Percentiles rank a stretch among this genome's conserved stretches.
Evolutionary conservation across 92 coral and sea anemone genomes (phyloP).

Genomic region (Phenganax stokvisi): DNA sequence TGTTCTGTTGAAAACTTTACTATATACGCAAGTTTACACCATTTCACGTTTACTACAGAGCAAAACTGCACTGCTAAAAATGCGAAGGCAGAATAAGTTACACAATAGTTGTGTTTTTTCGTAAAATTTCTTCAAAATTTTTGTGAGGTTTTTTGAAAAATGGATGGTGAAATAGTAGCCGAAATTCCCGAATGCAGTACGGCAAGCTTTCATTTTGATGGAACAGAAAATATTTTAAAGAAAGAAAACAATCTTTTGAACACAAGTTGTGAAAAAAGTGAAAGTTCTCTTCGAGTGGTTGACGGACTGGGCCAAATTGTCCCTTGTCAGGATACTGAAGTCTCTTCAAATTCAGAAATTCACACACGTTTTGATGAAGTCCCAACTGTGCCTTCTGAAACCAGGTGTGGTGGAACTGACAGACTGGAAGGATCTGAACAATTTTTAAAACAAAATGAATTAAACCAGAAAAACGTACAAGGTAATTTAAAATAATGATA

Average conservation of each 20-base stretch:
- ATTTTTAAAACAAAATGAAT: background rate
- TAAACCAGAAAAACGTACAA: background rate
- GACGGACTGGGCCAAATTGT: constrained; percentile 10
- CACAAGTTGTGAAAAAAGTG: background rate
- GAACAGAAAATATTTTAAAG: background rate
- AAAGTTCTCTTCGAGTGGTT: background rate
- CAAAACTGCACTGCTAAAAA: background rate
- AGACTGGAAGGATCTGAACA: background rate
- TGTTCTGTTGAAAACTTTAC: background rate
- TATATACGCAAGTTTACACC: background rate
- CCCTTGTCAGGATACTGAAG: background rate
- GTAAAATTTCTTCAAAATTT: background rate
- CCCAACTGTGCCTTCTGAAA: background rate
- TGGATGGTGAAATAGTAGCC: background rate
- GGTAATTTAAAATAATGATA: background rate
- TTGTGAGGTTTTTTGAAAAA: background rate
- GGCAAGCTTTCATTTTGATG: background rate
- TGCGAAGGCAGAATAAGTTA: background rate
- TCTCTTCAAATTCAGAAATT: background rate
- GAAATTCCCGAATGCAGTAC: background rate
- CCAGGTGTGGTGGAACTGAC: background rate
- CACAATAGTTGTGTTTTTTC: background rate
- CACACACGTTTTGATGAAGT: background rate
- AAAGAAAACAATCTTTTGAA: background rate
- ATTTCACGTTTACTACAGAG: background rate